phyloP scores from a whole-genome alignment of 2,888 invertebrate genomes.

The Ormyrus pomaceus region DNA sequence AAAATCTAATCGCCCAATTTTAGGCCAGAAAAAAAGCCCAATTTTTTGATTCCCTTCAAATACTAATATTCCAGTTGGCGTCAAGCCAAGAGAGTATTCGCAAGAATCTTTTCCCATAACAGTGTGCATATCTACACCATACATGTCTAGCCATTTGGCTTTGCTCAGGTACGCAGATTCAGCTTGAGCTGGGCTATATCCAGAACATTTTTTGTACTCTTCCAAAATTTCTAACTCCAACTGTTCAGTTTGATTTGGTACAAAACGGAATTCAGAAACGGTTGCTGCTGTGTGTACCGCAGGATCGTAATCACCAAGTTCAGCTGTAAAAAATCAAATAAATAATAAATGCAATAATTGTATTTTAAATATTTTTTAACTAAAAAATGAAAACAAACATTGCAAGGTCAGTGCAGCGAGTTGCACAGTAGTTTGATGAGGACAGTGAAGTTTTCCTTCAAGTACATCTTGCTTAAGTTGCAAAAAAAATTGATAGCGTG shows the following conservation, averaged over 20 bases:
- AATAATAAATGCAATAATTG: neutral
- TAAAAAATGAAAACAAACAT: constrained; percentile 78
- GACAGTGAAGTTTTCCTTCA: constrained; percentile 92
- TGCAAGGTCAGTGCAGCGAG: constrained; percentile 94
- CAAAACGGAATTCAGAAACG: constrained; percentile 98
- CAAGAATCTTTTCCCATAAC: constrained; percentile 97
- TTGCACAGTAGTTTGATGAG: constrained; percentile 91
- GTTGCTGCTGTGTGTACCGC: constrained; percentile 95
- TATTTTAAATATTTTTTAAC: neutral
- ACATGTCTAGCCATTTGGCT: constrained; percentile 98
- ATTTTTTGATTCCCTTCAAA: constrained; percentile 98
- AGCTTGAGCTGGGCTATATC: constrained; percentile 95
- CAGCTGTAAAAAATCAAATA: constrained; percentile 81
- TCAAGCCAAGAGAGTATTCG: constrained; percentile 96
- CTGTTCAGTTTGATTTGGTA: constrained; percentile 96
- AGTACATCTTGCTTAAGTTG: constrained; percentile 97
- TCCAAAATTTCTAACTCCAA: constrained; percentile 96
- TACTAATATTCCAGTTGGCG: constrained; percentile 98
- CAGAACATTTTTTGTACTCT: constrained; percentile 90
- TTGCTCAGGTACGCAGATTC: constrained; percentile 97
- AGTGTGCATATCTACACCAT: constrained; percentile 99
- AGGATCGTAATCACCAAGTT: constrained; percentile 97
- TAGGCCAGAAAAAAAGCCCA: constrained; percentile 99
- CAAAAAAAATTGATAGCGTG: constrained; percentile 98
- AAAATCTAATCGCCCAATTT: constrained; percentile 98